These are phyloP conservation scores for Tenthredo amoena DNA, from an alignment of 2,888 invertebrate species.

Conservation along the genomic window DNA sequence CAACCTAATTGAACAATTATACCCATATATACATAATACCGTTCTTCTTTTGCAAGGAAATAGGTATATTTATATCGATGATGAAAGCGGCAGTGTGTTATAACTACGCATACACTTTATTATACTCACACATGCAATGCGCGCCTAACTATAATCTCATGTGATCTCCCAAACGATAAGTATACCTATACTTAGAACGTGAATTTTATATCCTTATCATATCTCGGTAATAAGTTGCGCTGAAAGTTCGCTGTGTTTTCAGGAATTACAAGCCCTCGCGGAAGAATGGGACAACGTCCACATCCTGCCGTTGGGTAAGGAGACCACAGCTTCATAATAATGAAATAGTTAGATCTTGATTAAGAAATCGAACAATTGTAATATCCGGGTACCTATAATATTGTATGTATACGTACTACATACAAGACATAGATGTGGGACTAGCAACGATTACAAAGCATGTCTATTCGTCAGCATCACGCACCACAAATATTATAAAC, in stretches of 20 bases:
- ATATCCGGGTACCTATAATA: background rate
- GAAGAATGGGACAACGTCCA: conserved; percentile 83
- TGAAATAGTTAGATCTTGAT: background rate
- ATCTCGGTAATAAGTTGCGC: background rate
- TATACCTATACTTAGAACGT: no score
- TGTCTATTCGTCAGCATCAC: background rate
- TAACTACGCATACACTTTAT: background rate
- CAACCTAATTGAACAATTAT: background rate
- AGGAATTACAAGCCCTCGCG: conserved; percentile 86
- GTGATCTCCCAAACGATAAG: background rate
- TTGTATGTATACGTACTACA: no score
- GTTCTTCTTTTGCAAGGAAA: background rate
- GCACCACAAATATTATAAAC: background rate
- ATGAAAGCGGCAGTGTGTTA: background rate
- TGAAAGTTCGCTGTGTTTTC: conserved; percentile 67
- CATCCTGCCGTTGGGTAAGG: conserved; percentile 86
- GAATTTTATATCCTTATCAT: background rate
- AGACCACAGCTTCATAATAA: background rate
- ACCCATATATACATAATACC: background rate
- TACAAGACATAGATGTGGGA: background rate
- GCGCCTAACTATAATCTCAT: background rate
- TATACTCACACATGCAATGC: background rate
- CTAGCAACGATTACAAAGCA: background rate
- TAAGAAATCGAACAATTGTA: background rate
- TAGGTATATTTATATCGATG: conserved; percentile 11